Base-by-base conservation (phyloP, 2,113 vertebrate genomes). In the Carassius carassius region DNA sequence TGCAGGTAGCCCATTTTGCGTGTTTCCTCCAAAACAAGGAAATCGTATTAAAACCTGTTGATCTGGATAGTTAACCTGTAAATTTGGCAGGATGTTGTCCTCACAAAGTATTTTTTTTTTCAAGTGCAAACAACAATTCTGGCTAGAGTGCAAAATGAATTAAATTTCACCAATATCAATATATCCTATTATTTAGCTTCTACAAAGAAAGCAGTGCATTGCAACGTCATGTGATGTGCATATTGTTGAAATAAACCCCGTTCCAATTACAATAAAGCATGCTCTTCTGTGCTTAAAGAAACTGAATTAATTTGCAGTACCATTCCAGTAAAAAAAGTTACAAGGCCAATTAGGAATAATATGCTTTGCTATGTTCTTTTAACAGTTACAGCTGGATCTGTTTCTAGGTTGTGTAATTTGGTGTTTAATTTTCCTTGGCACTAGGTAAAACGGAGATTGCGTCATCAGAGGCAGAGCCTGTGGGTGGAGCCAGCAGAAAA, bases 401-500 rank as follows among this genome's bases (percentile, higher is more conserved):
- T 83, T 25, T 76, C 3, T 86, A 14, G 17, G 21, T 35, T 23
- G 19, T 41, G 29, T 44, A 54, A 11, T 35, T 44, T 58, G 44
- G 13, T 76, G 54, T 19, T 74, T 19, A 1, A 16, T 62, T 69
- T 72, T 54, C 62, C 5, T 73, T 58, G 17, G 11, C 63, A 86
- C 73, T 86, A 77, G 76, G 86, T 63, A 93, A 93, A 4, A 90
- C 90, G 83, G 89, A 87, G 82, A 84, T 88, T 78, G 90, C 90
- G 12, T 89, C 91, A 88, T 93, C 91, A 79, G 94, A 94, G 78
- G 92, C 95, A 1, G 95, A 94, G 47, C 88, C 95, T 3, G 95
- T 92, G 37, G 91, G 90, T 1, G 95, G 92, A 41, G 95, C 95
- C 0, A 94, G 94, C 47, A 95, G 97, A 85, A 97, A 97, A 87